Evolutionary conservation across 1,140 invertebrate species (phyloP), one percentile per base, ranked within the genome.

Genomic region (Heliconius hewitsoni): DNA sequence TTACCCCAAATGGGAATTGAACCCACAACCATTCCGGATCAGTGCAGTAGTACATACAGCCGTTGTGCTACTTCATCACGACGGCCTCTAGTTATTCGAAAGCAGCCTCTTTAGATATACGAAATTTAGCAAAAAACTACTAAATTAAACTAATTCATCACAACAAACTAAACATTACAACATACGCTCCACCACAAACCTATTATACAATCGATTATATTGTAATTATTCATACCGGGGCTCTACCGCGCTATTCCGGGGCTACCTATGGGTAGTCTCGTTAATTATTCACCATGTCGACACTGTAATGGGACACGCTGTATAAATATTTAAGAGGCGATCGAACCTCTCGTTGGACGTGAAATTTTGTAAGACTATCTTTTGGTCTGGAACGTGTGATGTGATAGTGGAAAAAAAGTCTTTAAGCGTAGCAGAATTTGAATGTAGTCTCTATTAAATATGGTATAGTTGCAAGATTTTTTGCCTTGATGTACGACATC

Each of bases 241-340:
- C 75, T 76, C 90, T 89, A 89, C 74, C 87, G 87, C 86, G 85
- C 78, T 78, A 77, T 81, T 71, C 66, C 70, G 70, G 66, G 73
- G 81, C 78, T 71, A 79, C 82, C 78, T 71, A 78, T 82, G 78
- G 78, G 73, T 84, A 84, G 84, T 82, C 86, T 83, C 42, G 83
- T 92, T 91, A 90, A 91, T 92, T 91, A 91, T 91, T 89, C 87
- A 92, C 85, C 86, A 86, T 84, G 86, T 89, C 90, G 85, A 90
- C 90, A 87, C 85, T 81, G 85, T 91, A 90, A 90, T 90, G 87
- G 88, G 82, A 87, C 75, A 79, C 77, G 82, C 80, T 80, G 85
- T 89, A 91, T 92, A 90, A 90, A 92, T 92, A 92, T 92, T 92
- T 87, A 89, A 89, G 85, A 85, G 60, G 23, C 60, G 60, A 66